Percentiles rank a stretch among this genome's conserved stretches.
Conservation (phyloP, 2,113 vertebrate genomes). For the Proterorhinus semilunaris region DNA sequence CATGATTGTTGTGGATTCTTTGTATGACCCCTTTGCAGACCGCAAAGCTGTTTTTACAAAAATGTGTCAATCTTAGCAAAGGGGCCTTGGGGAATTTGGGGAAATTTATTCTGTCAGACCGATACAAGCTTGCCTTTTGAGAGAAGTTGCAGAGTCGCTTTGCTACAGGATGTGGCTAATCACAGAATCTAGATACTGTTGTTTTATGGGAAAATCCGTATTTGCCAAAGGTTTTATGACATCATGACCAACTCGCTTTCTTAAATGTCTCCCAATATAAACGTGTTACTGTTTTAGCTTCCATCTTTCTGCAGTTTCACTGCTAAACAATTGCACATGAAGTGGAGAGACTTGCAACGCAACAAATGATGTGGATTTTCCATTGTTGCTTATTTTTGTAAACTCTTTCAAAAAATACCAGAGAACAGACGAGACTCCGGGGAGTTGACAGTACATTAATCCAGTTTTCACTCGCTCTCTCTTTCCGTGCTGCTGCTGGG, state of each 20-base stretch:
- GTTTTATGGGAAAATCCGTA: background rate
- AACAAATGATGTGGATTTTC: conserved; percentile 29
- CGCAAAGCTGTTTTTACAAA: background rate
- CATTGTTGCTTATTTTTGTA: conserved; percentile 22
- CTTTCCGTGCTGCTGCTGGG: conserved; percentile 23
- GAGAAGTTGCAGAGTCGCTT: conserved; percentile 8
- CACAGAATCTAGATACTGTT: background rate
- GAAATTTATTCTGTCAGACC: conserved; percentile 36
- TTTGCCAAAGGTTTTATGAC: background rate
- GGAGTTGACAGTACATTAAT: conserved; percentile 33
- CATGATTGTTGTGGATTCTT: background rate
- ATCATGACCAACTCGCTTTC: background rate
- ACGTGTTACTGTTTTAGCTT: background rate
- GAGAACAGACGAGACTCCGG: conserved; percentile 1
- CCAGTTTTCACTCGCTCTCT: conserved; percentile 34
- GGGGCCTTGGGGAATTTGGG: conserved; percentile 45
- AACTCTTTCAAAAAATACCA: background rate
- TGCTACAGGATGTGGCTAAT: conserved; percentile 24
- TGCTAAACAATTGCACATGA: conserved; percentile 17
- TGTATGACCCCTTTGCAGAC: too few relatives aligned
- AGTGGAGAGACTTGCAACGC: background rate
- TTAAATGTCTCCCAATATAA: background rate
- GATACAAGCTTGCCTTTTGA: conserved; percentile 29
- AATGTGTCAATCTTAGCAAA: conserved; percentile 28
- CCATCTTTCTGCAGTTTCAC: conserved; percentile 5